Conservation (phyloP, 2,888 invertebrate genomes). For the Hemithea aestivaria region DNA sequence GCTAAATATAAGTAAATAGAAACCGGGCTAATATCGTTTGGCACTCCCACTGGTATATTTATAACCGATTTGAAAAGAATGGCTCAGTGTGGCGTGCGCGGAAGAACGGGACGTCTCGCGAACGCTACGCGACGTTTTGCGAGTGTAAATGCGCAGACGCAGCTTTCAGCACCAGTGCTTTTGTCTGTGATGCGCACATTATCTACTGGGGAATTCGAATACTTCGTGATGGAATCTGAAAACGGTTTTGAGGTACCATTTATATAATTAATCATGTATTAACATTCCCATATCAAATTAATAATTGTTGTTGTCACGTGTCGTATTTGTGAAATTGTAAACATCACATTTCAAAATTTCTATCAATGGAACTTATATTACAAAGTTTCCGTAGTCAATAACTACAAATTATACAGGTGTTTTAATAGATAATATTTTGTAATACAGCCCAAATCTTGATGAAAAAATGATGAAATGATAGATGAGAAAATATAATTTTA, state of each 20-base stretch:
- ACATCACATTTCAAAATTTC: too few species aligned
- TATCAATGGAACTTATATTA: too few species aligned
- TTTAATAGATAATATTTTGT: too few species aligned
- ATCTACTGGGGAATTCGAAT: constrained; percentile 52
- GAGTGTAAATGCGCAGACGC: constrained; percentile 33
- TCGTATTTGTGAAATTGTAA: too few species aligned
- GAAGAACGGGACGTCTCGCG: constrained; percentile 34
- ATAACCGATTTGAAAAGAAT: constrained; percentile 57
- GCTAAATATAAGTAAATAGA: constrained; percentile 45
- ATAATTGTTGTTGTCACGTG: too few species aligned
- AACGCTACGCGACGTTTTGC: constrained; percentile 27
- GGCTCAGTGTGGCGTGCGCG: constrained; percentile 55
- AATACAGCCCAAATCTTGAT: too few species aligned
- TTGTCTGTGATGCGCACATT: constrained; percentile 50
- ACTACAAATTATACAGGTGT: too few species aligned
- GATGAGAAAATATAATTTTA: too few species aligned
- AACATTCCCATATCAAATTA: too few species aligned
- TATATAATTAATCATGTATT: constrained; percentile 1
- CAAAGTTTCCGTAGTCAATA: too few species aligned
- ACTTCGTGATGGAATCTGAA: constrained; percentile 67
- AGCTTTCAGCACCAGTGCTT: constrained; percentile 19
- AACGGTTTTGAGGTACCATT: constrained; percentile 67
- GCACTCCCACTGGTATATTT: constrained; percentile 63
- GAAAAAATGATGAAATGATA: too few species aligned
- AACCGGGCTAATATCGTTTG: constrained; percentile 51